phyloP scores from a whole-genome alignment of 1,140 invertebrate genomes.

The Wiebesia pumilae region DNA sequence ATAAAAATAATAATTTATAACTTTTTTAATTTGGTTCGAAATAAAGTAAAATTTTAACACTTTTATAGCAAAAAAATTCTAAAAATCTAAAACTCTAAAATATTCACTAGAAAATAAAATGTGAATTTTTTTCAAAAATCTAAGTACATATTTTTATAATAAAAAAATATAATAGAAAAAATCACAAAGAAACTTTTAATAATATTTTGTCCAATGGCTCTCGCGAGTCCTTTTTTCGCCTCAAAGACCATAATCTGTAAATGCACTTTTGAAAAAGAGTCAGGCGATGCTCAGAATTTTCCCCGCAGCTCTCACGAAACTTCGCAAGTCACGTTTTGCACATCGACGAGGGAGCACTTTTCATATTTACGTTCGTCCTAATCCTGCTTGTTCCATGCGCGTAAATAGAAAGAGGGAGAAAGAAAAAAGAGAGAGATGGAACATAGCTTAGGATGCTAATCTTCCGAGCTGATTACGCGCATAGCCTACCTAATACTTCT shows the following conservation, averaged over 20 bases:
- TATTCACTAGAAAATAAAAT: neutral
- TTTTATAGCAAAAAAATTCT: too few species aligned
- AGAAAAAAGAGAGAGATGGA: too few species aligned
- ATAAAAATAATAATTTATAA: too few species aligned
- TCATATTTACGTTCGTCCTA: slow-evolving; percentile 46
- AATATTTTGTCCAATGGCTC: slow-evolving; percentile 1
- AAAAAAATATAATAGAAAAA: neutral
- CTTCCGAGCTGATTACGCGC: slow-evolving; percentile 59
- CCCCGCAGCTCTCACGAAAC: neutral
- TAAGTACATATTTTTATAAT: neutral
- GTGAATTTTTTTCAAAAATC: neutral
- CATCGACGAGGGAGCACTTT: slow-evolving; percentile 19
- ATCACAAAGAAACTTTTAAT: slow-evolving; percentile 1
- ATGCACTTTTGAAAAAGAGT: slow-evolving; percentile 31
- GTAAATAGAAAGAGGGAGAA: neutral
- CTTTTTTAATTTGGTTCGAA: too few species aligned
- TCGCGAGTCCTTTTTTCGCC: neutral
- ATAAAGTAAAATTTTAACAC: too few species aligned
- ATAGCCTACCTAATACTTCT: slow-evolving; percentile 53
- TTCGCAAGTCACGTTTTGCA: slow-evolving; percentile 21
- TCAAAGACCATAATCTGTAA: slow-evolving; percentile 44
- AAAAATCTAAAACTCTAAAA: neutral
- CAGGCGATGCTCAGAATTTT: slow-evolving; percentile 31
- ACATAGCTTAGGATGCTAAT: slow-evolving; percentile 58
- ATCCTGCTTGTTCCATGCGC: slow-evolving; percentile 8